Base-by-base conservation (phyloP, 2,797 vertebrate species). In the Enteromius viviparus region DNA sequence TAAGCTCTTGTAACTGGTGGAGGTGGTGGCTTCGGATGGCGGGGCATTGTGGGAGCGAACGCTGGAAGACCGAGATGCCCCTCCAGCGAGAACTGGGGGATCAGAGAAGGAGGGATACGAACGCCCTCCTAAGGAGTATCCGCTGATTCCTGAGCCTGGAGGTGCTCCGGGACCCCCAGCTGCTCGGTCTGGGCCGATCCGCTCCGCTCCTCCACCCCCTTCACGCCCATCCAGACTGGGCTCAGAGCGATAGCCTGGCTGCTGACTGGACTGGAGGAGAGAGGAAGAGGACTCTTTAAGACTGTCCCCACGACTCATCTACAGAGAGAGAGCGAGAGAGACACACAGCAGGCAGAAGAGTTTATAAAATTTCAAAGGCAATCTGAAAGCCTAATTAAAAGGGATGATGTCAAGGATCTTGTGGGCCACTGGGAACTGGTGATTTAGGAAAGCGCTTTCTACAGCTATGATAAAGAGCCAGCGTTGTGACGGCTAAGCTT, bases 1-100 rank as follows among this genome's bases (percentile, higher is more conserved):
- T 90, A 98, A 91, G 91, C 96, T 98, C 93, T 98, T 98, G 91
- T 97, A 98, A 87, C 97, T 98, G 88, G 96, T 93, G 62, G 97
- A 97, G 76, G 96, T 94, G 80, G 90, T 90, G 85, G 92, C 96
- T 85, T 96, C 96, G 0, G 97, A 94, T 76, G 95, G 91, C 71
- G 93, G 83, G 4, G 88, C 88, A 2, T 90, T 91, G 88, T 97
- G 96, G 0, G 96, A 97, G 87, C 95, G 96, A 87, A 95, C 94
- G 87, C 96, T 97, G 86, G 97, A 98, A 49, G 97, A 98, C 10
- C 95, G 95, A 0, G 96, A 97, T 2, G 89, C 87, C 4, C 94
- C 94, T 0, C 93, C 95, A 2, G 96, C 96, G 0, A 97, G 93
- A 79, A 94, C 94, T 0, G 91, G 88, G 0, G 94, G 94, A 84